A percentile compares a stretch with the other conserved stretches of the same genome.
Conservation (phyloP, 1,140 invertebrate species). For the Ptiloglossa arizonensis region DNA sequence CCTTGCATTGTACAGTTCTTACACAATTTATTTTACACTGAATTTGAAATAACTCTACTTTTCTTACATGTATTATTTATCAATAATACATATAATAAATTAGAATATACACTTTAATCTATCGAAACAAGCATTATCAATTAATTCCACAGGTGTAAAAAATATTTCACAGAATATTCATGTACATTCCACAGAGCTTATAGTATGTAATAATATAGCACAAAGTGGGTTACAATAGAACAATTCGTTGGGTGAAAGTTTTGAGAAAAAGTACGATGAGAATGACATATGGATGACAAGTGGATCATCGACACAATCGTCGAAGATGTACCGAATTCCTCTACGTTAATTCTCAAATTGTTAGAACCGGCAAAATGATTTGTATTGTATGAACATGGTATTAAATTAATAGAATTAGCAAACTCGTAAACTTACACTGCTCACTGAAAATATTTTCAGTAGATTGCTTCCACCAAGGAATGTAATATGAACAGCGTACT, state of each 20-base stretch:
- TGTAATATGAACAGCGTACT: conserved; percentile 22
- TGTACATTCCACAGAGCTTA: not conserved
- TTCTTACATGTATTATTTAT: not conserved
- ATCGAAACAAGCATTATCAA: not conserved
- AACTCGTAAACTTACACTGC: conserved; percentile 9
- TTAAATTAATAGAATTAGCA: conserved; percentile 37
- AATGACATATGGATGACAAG: conserved; percentile 61
- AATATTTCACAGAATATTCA: not conserved
- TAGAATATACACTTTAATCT: not conserved
- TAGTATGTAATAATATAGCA: not conserved
- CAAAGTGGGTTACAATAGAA: conserved; percentile 9
- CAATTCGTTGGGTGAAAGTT: conserved; percentile 18
- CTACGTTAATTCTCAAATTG: conserved; percentile 2
- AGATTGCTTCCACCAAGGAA: conserved; percentile 26
- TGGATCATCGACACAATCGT: conserved; percentile 49
- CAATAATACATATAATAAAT: not conserved
- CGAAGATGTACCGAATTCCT: conserved; percentile 18
- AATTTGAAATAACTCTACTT: not conserved
- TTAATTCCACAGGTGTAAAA: not conserved
- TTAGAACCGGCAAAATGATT: conserved; percentile 45
- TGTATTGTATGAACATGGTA: conserved; percentile 28
- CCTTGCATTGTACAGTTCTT: not conserved
- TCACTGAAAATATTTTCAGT: conserved; percentile 41
- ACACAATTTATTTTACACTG: not conserved
- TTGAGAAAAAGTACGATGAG: conserved; percentile 1